phyloP scores from a whole-genome alignment of 2,888 invertebrate species.

The Dascillus cervinus region DNA sequence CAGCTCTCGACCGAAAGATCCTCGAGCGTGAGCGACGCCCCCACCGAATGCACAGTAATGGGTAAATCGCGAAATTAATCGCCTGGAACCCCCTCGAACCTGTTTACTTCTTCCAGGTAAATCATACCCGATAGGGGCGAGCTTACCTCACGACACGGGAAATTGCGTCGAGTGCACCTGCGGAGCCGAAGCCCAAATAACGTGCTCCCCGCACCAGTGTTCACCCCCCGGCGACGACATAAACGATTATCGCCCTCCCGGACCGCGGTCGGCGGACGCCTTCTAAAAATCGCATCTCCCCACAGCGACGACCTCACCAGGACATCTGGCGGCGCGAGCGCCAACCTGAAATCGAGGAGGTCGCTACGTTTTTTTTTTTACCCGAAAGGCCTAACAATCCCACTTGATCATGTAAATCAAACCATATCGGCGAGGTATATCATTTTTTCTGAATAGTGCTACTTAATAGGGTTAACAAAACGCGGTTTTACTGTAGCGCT shows the following conservation, averaged over 20 bases:
- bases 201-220: slow-evolving; percentile 41
- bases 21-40: slow-evolving; percentile 24
- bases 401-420: no score
- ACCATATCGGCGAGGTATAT: no score
- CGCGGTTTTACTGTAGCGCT: no score
- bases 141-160: slow-evolving; percentile 60
- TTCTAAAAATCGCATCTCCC: no score
- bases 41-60: slow-evolving; percentile 42
- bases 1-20: slow-evolving; percentile 13
- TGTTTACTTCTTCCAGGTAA: slow-evolving; percentile 54
- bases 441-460: no score
- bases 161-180: slow-evolving; percentile 65
- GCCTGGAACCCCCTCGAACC: no score
- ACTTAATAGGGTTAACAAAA: no score
- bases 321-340: no score
- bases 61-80: slow-evolving; percentile 33
- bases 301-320: no score
- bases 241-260: slow-evolving; percentile 39
- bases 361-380: no score
- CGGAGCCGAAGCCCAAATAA: slow-evolving; percentile 47
- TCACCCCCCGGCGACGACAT: slow-evolving; percentile 37
- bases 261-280: slow-evolving; percentile 25
- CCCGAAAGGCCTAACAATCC: no score
- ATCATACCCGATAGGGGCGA: slow-evolving; percentile 56
- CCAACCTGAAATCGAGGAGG: no score